These are phyloP conservation scores for Chloroceryle amazona DNA, from an alignment of 2,797 vertebrate species.

Conservation along the genomic window DNA sequence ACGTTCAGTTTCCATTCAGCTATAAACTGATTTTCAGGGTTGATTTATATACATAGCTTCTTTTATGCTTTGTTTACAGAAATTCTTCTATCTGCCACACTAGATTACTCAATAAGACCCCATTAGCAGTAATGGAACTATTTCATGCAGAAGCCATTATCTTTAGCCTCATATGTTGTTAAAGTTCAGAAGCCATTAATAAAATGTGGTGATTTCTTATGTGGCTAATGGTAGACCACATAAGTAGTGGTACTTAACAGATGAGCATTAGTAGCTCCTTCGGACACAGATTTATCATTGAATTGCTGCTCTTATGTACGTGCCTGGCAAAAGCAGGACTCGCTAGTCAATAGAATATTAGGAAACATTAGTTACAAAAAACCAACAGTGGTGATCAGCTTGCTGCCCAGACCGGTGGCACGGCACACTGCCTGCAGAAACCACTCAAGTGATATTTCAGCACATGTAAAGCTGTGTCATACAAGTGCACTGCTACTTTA, in stretches of 20 bases:
- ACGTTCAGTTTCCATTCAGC: neutral
- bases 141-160: conserved; percentile 27
- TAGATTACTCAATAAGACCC: neutral
- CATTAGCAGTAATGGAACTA: conserved; percentile 1
- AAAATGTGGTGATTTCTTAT: conserved; percentile 47
- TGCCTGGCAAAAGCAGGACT: neutral
- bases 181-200: conserved; percentile 71
- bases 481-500: neutral
- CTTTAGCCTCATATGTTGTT: conserved; percentile 39
- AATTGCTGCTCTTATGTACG: neutral
- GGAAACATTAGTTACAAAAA: neutral
- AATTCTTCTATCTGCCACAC: conserved; percentile 4
- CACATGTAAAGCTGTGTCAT: neutral
- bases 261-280: conserved; percentile 30
- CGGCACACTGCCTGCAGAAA: neutral
- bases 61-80: conserved; percentile 12
- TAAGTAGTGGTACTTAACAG: conserved; percentile 29
- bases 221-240: conserved; percentile 32
- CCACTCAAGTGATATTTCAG: neutral
- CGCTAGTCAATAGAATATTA: neutral
- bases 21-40: neutral
- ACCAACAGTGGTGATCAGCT: neutral
- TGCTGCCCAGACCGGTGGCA: neutral
- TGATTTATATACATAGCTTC: neutral
- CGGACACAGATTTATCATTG: neutral